Percentiles rank a stretch among this genome's conserved stretches.
phyloP scores from a whole-genome alignment of 2,888 invertebrate genomes.

The Altica lythri region DNA sequence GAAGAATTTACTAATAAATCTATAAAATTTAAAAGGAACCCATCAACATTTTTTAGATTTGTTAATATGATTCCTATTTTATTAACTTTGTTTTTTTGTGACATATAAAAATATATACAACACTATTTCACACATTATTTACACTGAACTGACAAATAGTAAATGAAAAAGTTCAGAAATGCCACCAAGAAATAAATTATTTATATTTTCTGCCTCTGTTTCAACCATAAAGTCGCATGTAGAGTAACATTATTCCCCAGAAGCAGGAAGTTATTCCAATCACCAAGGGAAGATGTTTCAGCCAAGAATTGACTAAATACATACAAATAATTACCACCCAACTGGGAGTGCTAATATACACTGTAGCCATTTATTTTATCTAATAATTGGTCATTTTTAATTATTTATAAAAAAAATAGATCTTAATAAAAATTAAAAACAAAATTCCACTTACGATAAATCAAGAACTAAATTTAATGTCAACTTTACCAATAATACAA shows the following conservation, averaged over 20 bases:
- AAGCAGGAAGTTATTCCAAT: constrained; percentile 89
- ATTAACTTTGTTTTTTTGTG: no score
- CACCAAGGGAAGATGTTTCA: constrained; percentile 76
- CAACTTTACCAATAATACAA: background rate
- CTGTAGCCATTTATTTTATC: constrained; percentile 43
- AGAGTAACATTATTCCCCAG: constrained; percentile 80
- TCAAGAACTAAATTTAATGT: background rate
- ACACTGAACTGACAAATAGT: constrained; percentile 24
- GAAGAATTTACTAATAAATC: background rate
- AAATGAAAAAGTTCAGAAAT: constrained; percentile 33
- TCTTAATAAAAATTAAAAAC: background rate
- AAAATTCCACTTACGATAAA: background rate
- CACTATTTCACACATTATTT: constrained; percentile 35
- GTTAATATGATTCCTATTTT: constrained; percentile 22
- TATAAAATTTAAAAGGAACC: background rate
- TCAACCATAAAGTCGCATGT: constrained; percentile 69
- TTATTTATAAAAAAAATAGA: no score
- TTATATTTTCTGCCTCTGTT: constrained; percentile 23
- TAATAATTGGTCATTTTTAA: constrained; percentile 18
- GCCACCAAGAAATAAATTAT: constrained; percentile 23
- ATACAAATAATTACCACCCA: constrained; percentile 53
- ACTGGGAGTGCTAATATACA: constrained; percentile 59
- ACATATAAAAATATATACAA: constrained; percentile 32
- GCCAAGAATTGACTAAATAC: constrained; percentile 64
- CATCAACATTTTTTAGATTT: constrained; percentile 34